Base-by-base conservation (phyloP, 2,888 invertebrate species). In the Torymus auratus region DNA sequence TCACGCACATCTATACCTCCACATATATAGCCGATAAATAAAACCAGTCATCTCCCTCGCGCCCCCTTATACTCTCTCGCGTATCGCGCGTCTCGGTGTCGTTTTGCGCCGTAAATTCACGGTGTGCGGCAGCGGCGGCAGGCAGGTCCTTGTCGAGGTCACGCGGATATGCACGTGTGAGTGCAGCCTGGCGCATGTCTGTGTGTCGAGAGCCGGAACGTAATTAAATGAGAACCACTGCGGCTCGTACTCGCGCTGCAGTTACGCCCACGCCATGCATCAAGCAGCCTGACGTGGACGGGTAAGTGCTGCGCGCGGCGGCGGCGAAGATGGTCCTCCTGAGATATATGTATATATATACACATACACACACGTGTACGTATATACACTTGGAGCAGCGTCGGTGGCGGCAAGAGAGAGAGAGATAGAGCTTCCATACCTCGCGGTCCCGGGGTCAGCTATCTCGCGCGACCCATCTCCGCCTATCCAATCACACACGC, bases 401-500 rank as follows among this genome's bases (percentile, higher is more conserved):
- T 86, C 88, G 41, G 41, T 41, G 41, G 41, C 41, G 41, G 41
- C 41, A 88, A 88, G 20, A 53, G 53, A 15, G 53, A 53, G 20
- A 67, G 13, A 55, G 20, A 61, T 11, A 72, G 53, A 23, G 41
- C 55, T 65, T 65, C 23, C 50, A 65, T 86, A 88, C 88, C 86
- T 58, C 60, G 88, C 86, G 87, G 89, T 88, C 62, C 69, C 88
- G 88, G 90, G 90, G 90, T 90, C 90, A 90, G 73, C 89, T 90
- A 90, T 90, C 90, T 90, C 87, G 87, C 87, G 90, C 90, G 90
- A 90, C 90, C 89, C 90, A 90, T 90, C 90, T 90, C 90, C 90
- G 90, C 89, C 90, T 89, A 90, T 90, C 90, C 90, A 90, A 90
- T 90, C 90, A 90, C 90, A 90, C 88, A 88, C 87, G 68, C 83